Evolutionary conservation across 2,113 vertebrate genomes (phyloP).

Genomic region (Galemys pyrenaicus): DNA sequence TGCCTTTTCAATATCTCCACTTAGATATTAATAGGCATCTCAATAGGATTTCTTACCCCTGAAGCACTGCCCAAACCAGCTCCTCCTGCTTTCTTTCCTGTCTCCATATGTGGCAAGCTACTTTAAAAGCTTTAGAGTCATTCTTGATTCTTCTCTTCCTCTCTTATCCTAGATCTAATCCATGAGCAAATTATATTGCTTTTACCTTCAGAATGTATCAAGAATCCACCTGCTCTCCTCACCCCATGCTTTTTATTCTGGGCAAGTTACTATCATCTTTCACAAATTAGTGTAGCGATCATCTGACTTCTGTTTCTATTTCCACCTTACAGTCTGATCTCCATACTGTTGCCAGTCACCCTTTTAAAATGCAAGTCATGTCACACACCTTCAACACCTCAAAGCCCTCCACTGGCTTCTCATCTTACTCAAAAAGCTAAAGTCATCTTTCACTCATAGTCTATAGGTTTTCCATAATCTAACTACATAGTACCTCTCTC

Average conservation of each 20-base stretch:
- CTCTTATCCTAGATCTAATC: neutral
- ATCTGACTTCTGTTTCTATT: neutral
- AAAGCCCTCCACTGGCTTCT: neutral
- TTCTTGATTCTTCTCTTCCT: constrained; percentile 32
- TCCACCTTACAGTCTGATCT: neutral
- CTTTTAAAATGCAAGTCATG: constrained; percentile 1
- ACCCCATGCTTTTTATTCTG: neutral
- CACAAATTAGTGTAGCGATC: neutral
- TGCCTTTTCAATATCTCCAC: neutral
- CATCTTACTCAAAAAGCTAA: neutral
- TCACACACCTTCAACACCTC: neutral
- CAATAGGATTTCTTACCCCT: neutral
- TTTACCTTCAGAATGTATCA: constrained; percentile 24
- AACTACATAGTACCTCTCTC: neutral
- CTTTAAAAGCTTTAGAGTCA: neutral
- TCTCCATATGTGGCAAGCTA: neutral
- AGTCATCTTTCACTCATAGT: neutral
- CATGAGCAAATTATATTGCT: neutral
- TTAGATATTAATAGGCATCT: constrained; percentile 14
- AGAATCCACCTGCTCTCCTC: neutral
- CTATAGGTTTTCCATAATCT: neutral
- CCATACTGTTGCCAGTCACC: neutral
- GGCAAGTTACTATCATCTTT: constrained; percentile 2
- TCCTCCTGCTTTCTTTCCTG: neutral
- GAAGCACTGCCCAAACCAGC: neutral